phyloP scores from a whole-genome alignment of 2,797 vertebrate species.

The Hippocampus kuda region DNA sequence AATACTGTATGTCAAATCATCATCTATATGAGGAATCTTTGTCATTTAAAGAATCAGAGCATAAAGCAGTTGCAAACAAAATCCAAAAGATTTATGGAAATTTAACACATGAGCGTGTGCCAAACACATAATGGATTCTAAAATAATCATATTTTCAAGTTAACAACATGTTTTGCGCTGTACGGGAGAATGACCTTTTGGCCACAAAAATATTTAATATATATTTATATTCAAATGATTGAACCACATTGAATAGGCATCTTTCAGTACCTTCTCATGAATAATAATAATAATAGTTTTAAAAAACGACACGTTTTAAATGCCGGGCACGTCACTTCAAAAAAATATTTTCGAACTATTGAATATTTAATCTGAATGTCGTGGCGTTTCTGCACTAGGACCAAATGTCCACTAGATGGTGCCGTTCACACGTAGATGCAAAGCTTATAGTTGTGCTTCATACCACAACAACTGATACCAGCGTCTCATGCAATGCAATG shows the following conservation, averaged over 20 bases:
- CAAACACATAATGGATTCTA: background rate
- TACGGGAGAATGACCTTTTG: background rate
- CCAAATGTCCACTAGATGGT: background rate
- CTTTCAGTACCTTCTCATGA: background rate
- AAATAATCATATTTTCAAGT: background rate
- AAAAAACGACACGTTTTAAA: too few relatives aligned
- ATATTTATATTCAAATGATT: background rate
- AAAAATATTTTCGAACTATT: background rate
- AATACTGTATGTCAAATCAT: background rate
- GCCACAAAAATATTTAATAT: background rate
- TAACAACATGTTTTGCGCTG: background rate
- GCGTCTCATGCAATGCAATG: background rate
- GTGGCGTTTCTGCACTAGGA: background rate
- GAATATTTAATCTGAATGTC: background rate
- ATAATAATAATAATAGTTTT: background rate
- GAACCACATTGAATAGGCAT: background rate
- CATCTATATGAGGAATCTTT: background rate
- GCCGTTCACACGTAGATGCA: background rate
- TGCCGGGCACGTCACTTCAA: background rate
- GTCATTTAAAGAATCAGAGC: background rate
- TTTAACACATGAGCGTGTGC: background rate
- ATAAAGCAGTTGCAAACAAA: background rate
- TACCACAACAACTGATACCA: background rate
- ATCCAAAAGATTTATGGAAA: background rate
- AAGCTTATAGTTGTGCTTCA: background rate